A percentile compares a stretch with the other conserved stretches of the same genome.
phyloP scores from a whole-genome alignment of 2,888 invertebrate species.

The Brachyptera putata region DNA sequence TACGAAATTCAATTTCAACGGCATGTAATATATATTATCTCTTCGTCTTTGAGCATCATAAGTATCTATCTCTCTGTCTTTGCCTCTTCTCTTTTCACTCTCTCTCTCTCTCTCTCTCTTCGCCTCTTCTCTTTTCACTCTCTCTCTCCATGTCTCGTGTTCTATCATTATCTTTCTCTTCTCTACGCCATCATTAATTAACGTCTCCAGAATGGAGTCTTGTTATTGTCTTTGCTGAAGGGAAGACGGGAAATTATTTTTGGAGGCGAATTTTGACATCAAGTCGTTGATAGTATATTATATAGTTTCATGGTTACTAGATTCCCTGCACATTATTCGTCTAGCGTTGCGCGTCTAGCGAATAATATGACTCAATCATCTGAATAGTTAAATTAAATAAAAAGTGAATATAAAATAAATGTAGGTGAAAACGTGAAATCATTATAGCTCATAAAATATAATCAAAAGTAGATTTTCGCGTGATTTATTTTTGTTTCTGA shows the following conservation, averaged over 20 bases:
- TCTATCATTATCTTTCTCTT: not conserved
- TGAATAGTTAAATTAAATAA: too few species aligned
- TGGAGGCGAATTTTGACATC: slow-evolving; percentile 10
- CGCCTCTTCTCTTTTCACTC: not conserved
- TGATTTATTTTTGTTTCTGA: too few species aligned
- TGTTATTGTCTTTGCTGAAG: slow-evolving; percentile 15
- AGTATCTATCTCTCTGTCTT: not conserved
- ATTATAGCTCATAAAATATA: too few species aligned
- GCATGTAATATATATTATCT: slow-evolving; percentile 22
- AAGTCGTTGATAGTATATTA: too few species aligned
- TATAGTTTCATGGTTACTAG: too few species aligned
- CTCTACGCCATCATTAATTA: slow-evolving; percentile 20
- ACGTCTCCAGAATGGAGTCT: slow-evolving; percentile 18
- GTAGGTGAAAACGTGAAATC: too few species aligned
- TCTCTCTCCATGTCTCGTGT: not conserved
- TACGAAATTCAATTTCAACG: slow-evolving; percentile 22
- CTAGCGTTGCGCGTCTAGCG: too few species aligned
- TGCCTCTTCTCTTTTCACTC: not conserved
- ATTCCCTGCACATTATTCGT: too few species aligned
- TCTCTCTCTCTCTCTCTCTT: not conserved
- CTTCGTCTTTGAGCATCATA: slow-evolving; percentile 2
- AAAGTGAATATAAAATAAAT: too few species aligned
- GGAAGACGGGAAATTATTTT: slow-evolving; percentile 9
- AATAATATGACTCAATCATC: too few species aligned
- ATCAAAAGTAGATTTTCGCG: too few species aligned